Evolutionary conservation across 2,888 invertebrate species (phyloP), one percentile per base, ranked within the genome.

Genomic region (Agrochola macilenta): DNA sequence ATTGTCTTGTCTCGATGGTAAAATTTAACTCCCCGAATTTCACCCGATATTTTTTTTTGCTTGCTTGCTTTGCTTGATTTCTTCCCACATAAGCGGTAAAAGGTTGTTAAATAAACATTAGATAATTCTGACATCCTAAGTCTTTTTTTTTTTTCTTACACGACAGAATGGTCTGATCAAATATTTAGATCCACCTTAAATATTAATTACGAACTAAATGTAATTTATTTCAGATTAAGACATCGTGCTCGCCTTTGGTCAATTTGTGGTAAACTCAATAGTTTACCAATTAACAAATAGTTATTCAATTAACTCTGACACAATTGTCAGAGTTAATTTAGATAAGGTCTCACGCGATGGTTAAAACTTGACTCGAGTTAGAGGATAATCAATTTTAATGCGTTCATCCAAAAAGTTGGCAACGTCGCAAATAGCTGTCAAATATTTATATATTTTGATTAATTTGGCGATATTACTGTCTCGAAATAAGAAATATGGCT

Each of bases 311-410:
- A n/a, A n/a, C n/a, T n/a, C n/a, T n/a, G n/a, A n/a, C n/a, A n/a
- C n/a, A n/a, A n/a, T n/a, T n/a, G 71, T 78, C 76, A 12, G 43
- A 69, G 74, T 74, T 66, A 71, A 83, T 83, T 79, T 76, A 69
- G 39, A 5, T 54, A 30, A 52, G 30, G 60, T 52, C 39, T 61
- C 88, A 86, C 81, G 87, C 87, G 69, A 87, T 76, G 30, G 30
- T 77, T 58, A n/a, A 26, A 30, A 49, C 30, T 66, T 66, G 43
- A 78, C 60, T 75, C 12, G 5, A 74, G 68, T 77, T 17, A 54
- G 0, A 17, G 14, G 12, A 43, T 61, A 46, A 46, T 80, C 8
- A 66, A 60, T 66, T 23, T 49, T 4, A 52, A 30, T 30, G 30
- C 30, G 30, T 30, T 1, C 30, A 30, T 30, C 30, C 30, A 30